phyloP scores from a whole-genome alignment of 2,888 invertebrate species.

The Tuta absoluta region DNA sequence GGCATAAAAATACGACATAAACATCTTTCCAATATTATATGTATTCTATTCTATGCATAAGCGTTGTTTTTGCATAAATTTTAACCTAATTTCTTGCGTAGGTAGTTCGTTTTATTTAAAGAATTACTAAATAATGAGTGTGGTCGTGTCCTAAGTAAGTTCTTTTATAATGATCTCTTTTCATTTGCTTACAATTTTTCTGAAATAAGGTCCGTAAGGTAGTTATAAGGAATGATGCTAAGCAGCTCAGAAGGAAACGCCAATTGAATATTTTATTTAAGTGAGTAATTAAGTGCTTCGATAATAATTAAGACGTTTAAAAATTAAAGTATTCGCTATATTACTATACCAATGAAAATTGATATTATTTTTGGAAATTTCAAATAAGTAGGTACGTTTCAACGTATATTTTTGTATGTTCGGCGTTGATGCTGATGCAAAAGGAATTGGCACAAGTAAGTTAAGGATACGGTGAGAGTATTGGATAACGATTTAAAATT shows the following conservation, averaged over 20 bases:
- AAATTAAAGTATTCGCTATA: slow-evolving; percentile 59
- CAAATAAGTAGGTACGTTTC: slow-evolving; percentile 66
- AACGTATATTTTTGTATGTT: slow-evolving; percentile 78
- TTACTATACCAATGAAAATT: slow-evolving; percentile 66
- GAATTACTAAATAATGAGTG: slow-evolving; percentile 59
- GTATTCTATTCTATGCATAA: slow-evolving; percentile 33
- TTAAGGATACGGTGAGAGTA: slow-evolving; percentile 55
- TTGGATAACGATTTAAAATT: slow-evolving; percentile 56
- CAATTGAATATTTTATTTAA: slow-evolving; percentile 70
- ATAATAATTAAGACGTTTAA: slow-evolving; percentile 46
- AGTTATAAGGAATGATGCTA: slow-evolving; percentile 46
- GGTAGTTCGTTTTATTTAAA: slow-evolving; percentile 57
- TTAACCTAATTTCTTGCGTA: slow-evolving; percentile 56
- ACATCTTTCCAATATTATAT: slow-evolving; percentile 41
- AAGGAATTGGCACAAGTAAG: slow-evolving; percentile 74
- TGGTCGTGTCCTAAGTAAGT: slow-evolving; percentile 67
- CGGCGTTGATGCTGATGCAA: slow-evolving; percentile 71
- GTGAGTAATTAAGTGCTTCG: slow-evolving; percentile 74
- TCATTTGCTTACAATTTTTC: slow-evolving; percentile 77
- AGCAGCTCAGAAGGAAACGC: slow-evolving; percentile 74
- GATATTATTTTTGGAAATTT: slow-evolving; percentile 64
- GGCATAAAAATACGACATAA: slow-evolving; percentile 30
- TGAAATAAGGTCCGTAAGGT: slow-evolving; percentile 61
- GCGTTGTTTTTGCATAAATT: slow-evolving; percentile 35
- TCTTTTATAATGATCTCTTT: slow-evolving; percentile 62